Evolutionary conservation across 2,888 invertebrate genomes (phyloP).

Genomic region (Pammene aurita): DNA sequence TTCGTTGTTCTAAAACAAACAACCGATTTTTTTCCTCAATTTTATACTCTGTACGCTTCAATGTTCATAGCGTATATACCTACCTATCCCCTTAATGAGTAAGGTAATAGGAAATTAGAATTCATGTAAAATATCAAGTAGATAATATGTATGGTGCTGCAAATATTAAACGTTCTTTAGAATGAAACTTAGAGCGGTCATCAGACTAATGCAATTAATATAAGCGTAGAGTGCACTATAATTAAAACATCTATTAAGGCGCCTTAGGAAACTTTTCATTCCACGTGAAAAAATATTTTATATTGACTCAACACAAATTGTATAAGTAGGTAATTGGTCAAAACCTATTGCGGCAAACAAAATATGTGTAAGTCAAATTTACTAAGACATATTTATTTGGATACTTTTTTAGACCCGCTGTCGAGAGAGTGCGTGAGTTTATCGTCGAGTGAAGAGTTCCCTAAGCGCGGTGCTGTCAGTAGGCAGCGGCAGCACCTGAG

Average conservation of each 20-base stretch:
- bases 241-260: conserved; percentile 56
- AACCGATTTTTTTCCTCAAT: conserved; percentile 50
- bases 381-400: conserved; percentile 12
- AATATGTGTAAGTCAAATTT: conserved; percentile 6
- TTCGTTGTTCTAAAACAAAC: conserved; percentile 58
- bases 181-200: conserved; percentile 21
- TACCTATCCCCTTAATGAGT: background rate
- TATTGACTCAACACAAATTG: conserved; percentile 36
- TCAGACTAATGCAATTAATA: conserved; percentile 47
- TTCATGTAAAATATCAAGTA: background rate
- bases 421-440: conserved; percentile 42
- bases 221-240: conserved; percentile 73
- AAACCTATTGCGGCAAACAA: conserved; percentile 9
- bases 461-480: conserved; percentile 86
- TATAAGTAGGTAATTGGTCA: conserved; percentile 19
- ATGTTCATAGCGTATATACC: background rate
- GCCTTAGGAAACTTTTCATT: conserved; percentile 81
- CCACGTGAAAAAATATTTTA: conserved; percentile 55
- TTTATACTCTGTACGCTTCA: conserved; percentile 51
- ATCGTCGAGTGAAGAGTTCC: conserved; percentile 78
- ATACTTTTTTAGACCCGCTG: conserved; percentile 5
- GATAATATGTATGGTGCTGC: background rate
- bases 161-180: background rate
- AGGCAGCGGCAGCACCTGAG: conserved; percentile 88
- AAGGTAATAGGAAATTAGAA: conserved; percentile 4